A percentile compares a stretch with the other conserved stretches of the same genome.
Evolutionary conservation across 2,888 invertebrate species (phyloP).

Genomic region (Cordilura impudica): DNA sequence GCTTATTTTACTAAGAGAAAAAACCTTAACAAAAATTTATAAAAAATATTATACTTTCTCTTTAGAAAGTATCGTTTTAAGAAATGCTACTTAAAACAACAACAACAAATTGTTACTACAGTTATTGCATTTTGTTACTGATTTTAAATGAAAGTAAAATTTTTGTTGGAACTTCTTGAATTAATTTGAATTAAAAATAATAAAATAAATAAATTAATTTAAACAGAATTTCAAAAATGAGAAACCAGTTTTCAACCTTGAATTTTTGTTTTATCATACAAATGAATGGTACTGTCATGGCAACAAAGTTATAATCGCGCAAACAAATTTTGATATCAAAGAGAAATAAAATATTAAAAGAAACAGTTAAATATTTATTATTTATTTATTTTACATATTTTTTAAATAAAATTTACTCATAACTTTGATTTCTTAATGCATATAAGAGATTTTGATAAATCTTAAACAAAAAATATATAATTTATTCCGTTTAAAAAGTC

Average conservation of each 20-base stretch:
- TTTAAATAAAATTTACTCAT: neutral
- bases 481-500: constrained; percentile 2
- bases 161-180: constrained; percentile 65
- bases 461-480: neutral
- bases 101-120: constrained; percentile 5
- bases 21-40: constrained; percentile 17
- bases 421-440: neutral
- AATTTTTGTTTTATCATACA: neutral
- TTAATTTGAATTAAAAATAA: constrained; percentile 34
- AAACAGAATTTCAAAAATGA: constrained; percentile 16
- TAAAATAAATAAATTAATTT: constrained; percentile 5
- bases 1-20: constrained; percentile 13
- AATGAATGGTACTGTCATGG: neutral
- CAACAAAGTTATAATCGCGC: neutral
- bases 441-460: neutral
- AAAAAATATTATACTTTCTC: constrained; percentile 47
- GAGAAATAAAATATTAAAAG: neutral
- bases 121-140: constrained; percentile 65
- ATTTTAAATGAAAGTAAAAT: constrained; percentile 57
- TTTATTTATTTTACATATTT: neutral
- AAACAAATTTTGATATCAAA: neutral
- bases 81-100: constrained; percentile 34
- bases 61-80: constrained; percentile 54
- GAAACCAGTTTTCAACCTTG: constrained; percentile 46
- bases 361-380: neutral